These are phyloP conservation scores for Platorchestia sp. DNA, from an alignment of 1,140 invertebrate species.

Conservation along the genomic window DNA sequence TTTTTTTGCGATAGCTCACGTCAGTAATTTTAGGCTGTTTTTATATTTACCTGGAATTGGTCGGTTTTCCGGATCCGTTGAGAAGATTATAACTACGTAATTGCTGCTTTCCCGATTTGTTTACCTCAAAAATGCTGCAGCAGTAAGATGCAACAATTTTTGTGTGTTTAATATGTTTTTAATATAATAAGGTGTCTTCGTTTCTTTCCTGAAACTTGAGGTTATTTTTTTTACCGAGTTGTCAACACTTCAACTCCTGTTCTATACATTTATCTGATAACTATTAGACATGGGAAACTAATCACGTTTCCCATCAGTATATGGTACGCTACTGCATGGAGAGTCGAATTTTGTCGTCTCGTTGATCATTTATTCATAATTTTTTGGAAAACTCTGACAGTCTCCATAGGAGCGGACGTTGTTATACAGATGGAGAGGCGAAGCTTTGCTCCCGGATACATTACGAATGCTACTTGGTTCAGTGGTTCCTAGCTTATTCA, in stretches of 20 bases:
- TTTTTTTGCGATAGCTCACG: not conserved
- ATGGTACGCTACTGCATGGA: not conserved
- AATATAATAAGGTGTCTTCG: not conserved
- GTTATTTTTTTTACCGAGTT: not conserved
- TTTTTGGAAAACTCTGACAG: not conserved
- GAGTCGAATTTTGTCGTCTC: not conserved
- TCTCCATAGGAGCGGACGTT: not conserved
- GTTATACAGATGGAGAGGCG: not conserved
- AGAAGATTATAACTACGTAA: not conserved
- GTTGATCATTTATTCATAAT: not conserved
- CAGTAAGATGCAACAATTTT: not conserved
- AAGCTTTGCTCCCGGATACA: not conserved
- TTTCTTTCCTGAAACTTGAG: not conserved
- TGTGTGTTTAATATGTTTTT: not conserved
- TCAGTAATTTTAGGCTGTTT: not conserved
- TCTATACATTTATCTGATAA: too few species aligned
- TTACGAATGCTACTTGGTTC: not conserved
- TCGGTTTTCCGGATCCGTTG: not conserved
- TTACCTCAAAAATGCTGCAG: not conserved
- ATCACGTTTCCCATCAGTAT: not conserved
- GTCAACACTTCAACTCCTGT: not conserved
- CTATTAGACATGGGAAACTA: not conserved
- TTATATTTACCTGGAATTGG: not conserved
- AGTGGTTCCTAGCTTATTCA: not conserved
- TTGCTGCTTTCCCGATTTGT: not conserved